Conservation (phyloP, 2,797 vertebrate genomes). For the Pagetopsis macropterus region DNA sequence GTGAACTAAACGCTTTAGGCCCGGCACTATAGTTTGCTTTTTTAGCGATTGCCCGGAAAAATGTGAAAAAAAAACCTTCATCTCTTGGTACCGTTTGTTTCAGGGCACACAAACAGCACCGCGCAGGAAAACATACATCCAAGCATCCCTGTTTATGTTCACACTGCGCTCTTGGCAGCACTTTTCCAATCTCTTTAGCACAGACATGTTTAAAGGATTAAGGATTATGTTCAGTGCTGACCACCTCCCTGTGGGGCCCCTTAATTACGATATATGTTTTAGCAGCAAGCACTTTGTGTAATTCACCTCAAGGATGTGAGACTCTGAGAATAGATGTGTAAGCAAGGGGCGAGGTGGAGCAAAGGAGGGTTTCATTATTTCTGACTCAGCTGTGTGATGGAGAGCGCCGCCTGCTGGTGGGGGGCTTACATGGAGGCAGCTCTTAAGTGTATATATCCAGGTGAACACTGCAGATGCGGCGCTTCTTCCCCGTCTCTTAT, state of each 20-base stretch:
- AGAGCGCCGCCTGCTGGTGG: slow-evolving; percentile 40
- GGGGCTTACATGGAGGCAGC: neutral
- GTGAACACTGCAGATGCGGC: neutral
- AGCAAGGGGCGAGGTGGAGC: slow-evolving; percentile 23
- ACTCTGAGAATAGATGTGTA: slow-evolving; percentile 40
- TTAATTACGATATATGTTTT: slow-evolving; percentile 53
- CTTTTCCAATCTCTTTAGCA: slow-evolving; percentile 26
- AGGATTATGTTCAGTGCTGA: slow-evolving; percentile 37
- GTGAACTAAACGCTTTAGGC: neutral
- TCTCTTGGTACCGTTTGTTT: slow-evolving; percentile 43
- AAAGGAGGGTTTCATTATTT: slow-evolving; percentile 35
- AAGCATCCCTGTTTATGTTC: slow-evolving; percentile 56
- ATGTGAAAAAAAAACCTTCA: slow-evolving; percentile 49
- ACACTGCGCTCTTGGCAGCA: slow-evolving; percentile 42
- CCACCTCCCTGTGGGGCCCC: slow-evolving; percentile 39
- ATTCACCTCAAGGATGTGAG: slow-evolving; percentile 47
- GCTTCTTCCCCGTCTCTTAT: neutral
- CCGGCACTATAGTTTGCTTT: slow-evolving; percentile 20
- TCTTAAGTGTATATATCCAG: neutral
- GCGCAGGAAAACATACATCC: slow-evolving; percentile 48
- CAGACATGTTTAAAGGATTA: slow-evolving; percentile 61
- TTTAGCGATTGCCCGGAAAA: slow-evolving; percentile 32
- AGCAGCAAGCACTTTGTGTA: slow-evolving; percentile 39
- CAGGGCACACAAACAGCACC: slow-evolving; percentile 41
- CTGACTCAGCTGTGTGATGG: neutral